Base-by-base conservation (phyloP, 1,140 invertebrate genomes). In the Hyles euphorbiae region DNA sequence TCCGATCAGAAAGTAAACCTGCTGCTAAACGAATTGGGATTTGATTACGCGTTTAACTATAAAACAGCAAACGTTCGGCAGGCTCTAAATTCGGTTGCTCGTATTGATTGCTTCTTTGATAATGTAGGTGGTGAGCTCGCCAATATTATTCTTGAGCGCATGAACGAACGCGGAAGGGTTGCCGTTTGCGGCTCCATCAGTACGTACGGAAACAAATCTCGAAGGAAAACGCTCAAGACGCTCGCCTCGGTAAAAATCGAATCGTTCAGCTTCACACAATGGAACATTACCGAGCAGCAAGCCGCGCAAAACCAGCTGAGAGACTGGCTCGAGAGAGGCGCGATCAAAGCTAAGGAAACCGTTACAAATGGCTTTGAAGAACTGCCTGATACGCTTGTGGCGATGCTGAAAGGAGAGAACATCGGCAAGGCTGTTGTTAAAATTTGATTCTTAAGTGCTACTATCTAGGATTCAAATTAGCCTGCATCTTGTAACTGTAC, bases 41-140 rank as follows among this genome's bases (percentile, higher is more conserved):
- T 94, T 72, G 91, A 95, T 75, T 68, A 87, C 62, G 93, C 90
- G 3, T 92, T 93, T 60, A 94, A 95, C 77, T 95, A 95, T 70
- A 94, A 95, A 78, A 91, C 77, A 0, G 71, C 51, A 34, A 45
- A 93, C 55, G 55, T 94, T 33, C 76, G 76, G 7, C 59, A 81
- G 36, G 81, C 76, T 34, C 77, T 95, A 55, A 88, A 82, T 47
- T 72, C 90, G 68, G 78, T 77, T 32, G 91, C 91, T 1, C 93
- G 92, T 11, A 73, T 94, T 3, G 91, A 94, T 67, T 91, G 91
- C 63, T 94, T 92, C 54, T 72, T 71, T 53, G 70, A 76, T 45
- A 68, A 91, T 89, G 91, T 93, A 12, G 92, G 92, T 9, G 92
- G 92, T 5, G 85, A 90, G 45, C 85, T 93, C 22, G 90, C 91